A percentile compares a stretch with the other conserved stretches of the same genome.
phyloP scores from a whole-genome alignment of 2,113 vertebrate species.

The Hassar affinis region DNA sequence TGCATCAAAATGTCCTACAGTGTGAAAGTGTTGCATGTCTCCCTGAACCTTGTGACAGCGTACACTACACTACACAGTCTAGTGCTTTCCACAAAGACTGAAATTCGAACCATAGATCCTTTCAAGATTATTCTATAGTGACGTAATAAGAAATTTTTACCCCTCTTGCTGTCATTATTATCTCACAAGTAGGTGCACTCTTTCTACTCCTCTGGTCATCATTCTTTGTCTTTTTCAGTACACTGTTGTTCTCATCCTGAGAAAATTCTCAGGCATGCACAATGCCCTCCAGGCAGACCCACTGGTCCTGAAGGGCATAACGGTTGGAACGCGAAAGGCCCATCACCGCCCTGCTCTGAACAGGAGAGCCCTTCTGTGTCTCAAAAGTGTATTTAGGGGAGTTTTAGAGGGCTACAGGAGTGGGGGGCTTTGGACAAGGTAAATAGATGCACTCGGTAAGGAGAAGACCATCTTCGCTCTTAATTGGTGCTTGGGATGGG shows the following conservation, averaged over 20 bases:
- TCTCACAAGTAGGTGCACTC: slow-evolving; percentile 78
- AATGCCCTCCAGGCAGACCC: slow-evolving; percentile 75
- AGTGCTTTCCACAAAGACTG: slow-evolving; percentile 69
- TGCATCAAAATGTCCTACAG: background rate
- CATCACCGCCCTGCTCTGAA: slow-evolving; percentile 73
- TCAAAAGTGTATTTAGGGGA: slow-evolving; percentile 78
- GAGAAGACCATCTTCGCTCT: slow-evolving; percentile 92
- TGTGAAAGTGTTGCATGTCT: slow-evolving; percentile 20
- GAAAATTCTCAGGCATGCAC: slow-evolving; percentile 87
- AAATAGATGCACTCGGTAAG: slow-evolving; percentile 90
- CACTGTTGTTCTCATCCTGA: slow-evolving; percentile 85
- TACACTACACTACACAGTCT: slow-evolving; percentile 40
- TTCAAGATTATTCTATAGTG: slow-evolving; percentile 79
- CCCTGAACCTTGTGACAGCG: slow-evolving; percentile 44
- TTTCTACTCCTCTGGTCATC: slow-evolving; percentile 54
- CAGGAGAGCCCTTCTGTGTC: slow-evolving; percentile 94
- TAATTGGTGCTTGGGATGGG: slow-evolving; percentile 84
- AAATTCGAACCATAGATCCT: slow-evolving; percentile 82
- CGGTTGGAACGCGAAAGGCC: slow-evolving; percentile 80
- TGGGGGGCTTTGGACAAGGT: slow-evolving; percentile 62
- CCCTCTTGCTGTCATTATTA: slow-evolving; percentile 79
- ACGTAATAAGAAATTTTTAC: slow-evolving; percentile 41
- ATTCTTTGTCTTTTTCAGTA: slow-evolving; percentile 70
- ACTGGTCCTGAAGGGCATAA: slow-evolving; percentile 76
- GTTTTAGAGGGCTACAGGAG: slow-evolving; percentile 46